Conservation (phyloP, 2,113 vertebrate species). For the Sclerurus mexicanus region DNA sequence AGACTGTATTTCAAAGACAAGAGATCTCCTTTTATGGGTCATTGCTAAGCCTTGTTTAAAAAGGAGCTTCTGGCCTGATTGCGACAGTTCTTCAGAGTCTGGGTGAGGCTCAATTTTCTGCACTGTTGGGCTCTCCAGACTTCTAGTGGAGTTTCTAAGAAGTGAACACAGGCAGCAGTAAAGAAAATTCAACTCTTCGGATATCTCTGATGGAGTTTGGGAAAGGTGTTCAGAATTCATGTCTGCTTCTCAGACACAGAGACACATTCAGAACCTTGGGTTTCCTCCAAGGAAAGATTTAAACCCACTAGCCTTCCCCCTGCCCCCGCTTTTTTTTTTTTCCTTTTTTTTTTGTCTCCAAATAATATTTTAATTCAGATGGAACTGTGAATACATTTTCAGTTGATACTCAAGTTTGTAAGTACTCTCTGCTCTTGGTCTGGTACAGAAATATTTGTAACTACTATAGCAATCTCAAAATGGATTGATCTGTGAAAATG, state of each 20-base stretch:
- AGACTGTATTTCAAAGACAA: not conserved
- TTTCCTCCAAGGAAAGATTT: not conserved
- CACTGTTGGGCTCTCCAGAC: not conserved
- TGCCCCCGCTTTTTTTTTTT: too few species aligned
- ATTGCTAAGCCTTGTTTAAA: not conserved
- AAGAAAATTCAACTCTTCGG: not conserved
- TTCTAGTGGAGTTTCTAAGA: not conserved
- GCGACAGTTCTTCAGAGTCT: not conserved
- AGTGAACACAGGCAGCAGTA: not conserved
- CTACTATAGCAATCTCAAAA: not conserved
- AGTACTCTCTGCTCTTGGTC: not conserved
- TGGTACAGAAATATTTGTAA: not conserved
- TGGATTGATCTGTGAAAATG: not conserved
- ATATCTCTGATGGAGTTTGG: not conserved
- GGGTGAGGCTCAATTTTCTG: not conserved
- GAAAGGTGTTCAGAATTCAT: not conserved
- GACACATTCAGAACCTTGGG: rapidly evolving
- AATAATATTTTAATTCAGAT: not conserved
- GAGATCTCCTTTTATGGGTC: not conserved
- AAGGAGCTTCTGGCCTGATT: not conserved
- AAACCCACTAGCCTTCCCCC: rapidly evolving
- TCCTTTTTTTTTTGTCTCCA: not conserved
- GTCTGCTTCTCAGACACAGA: not conserved
- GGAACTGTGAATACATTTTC: not conserved
- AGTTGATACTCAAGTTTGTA: not conserved